A percentile compares a stretch with the other conserved stretches of the same genome.
phyloP scores from a whole-genome alignment of 2,888 invertebrate species.

The Melieria omissa region DNA sequence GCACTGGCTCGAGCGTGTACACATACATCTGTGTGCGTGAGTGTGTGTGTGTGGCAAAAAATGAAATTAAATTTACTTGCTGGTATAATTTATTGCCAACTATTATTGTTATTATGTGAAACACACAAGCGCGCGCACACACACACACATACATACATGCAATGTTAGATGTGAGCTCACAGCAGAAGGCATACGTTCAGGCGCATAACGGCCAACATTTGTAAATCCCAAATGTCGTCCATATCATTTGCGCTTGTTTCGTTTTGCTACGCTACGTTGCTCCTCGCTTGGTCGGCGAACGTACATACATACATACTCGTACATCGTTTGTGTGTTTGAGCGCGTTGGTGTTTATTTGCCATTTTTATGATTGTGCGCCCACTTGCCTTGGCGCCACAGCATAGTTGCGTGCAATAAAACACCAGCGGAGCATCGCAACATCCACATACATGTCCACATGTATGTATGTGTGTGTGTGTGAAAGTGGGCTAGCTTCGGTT shows the following conservation, averaged over 20 bases:
- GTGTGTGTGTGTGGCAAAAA: neutral
- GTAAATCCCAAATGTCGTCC: too few relatives aligned
- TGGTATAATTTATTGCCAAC: too few relatives aligned
- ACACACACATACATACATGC: neutral
- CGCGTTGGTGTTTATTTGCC: conserved; percentile 3
- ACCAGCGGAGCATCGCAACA: neutral
- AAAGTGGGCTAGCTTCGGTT: neutral
- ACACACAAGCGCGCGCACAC: neutral
- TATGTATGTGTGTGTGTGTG: neutral
- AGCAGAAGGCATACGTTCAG: neutral
- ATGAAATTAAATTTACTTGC: too few relatives aligned
- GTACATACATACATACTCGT: neutral
- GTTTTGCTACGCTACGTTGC: too few relatives aligned
- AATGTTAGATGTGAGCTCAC: neutral
- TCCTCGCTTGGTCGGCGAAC: neutral
- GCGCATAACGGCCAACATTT: neutral
- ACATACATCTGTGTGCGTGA: too few relatives aligned
- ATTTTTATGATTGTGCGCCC: conserved; percentile 5
- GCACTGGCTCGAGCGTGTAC: too few relatives aligned
- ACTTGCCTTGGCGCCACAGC: neutral
- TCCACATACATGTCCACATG: neutral
- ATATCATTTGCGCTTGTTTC: too few relatives aligned
- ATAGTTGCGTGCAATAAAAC: conserved; percentile 2
- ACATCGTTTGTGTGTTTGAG: neutral
- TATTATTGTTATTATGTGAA: neutral